Evolutionary conservation across 2,888 invertebrate species (phyloP).

Genomic region (Tenthredo amoena): DNA sequence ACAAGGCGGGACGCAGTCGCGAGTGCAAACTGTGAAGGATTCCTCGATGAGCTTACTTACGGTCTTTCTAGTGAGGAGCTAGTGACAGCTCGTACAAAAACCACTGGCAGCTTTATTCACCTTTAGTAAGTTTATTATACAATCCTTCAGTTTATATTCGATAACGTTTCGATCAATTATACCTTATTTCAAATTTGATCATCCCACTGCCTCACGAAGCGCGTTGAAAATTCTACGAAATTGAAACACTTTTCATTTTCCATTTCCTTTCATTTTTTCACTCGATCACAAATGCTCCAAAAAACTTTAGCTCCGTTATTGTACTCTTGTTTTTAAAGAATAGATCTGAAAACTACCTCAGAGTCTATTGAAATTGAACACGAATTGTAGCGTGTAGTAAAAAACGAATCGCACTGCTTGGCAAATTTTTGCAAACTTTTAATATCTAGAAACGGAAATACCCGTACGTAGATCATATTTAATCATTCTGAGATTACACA

Average conservation of each 20-base stretch:
- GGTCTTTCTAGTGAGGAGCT: slow-evolving; percentile 59
- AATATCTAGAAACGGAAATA: not conserved
- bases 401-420: not conserved
- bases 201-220: not conserved
- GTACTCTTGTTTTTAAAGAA: too few relatives aligned
- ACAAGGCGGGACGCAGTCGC: slow-evolving; percentile 45
- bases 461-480: not conserved
- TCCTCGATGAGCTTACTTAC: slow-evolving; percentile 62
- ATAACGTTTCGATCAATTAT: not conserved
- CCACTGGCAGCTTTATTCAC: slow-evolving; percentile 22
- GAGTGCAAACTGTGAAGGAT: slow-evolving; percentile 49
- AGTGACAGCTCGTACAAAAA: slow-evolving; percentile 57
- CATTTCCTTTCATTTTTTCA: too few relatives aligned
- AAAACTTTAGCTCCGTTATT: too few relatives aligned
- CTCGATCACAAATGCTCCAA: too few relatives aligned
- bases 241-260: not conserved
- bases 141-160: not conserved
- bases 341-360: not conserved
- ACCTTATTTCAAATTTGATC: not conserved
- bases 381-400: not conserved
- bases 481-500: too few relatives aligned
- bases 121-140: slow-evolving; percentile 20
- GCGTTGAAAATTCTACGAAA: not conserved
- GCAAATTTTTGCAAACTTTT: not conserved
- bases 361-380: not conserved